Base-by-base conservation (phyloP, 2,113 vertebrate species). In the Marmota monax region DNA sequence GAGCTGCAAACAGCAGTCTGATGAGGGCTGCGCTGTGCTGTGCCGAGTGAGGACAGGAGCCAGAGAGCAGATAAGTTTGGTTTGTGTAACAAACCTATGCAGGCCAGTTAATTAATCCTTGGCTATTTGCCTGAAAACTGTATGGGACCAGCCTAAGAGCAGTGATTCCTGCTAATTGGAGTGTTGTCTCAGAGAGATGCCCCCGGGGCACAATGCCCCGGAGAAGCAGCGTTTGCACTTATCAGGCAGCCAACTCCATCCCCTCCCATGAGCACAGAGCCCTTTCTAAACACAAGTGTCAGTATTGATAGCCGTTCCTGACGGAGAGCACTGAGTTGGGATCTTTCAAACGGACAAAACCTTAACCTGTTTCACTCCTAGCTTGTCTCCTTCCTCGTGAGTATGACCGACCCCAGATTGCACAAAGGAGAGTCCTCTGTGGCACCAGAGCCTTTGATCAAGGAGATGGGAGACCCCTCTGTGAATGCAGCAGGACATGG, bases 361-460 rank as follows among this genome's bases (percentile, higher is more conserved):
- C 1, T 20, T 20, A 0, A 63, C 23, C 32, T 76, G 18, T 23
- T 45, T 67, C 29, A 2, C 67, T 69, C 73, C n/a, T 2, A 22
- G 14, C 25, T 51, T 53, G 56, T 63, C 84, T 82, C 58, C 45
- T 65, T 78, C 27, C 42, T 58, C 45, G 29, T 18, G 17, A 34
- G 23, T 5, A 0, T 2, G 14, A 17, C 51, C 12, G 53, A 29
- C 0, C 0, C 48, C 34, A 61, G 32, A 63, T 3, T 7, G 17
- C 65, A 29, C 42, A 45, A 56, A 92, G 4, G 42, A 72, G 5
- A 23, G 11, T 7, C 48, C 70, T 77, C 65, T 18, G 45, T 1
- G 17, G 22, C n/a, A 65, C 12, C 5, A 63, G 79, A 92, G 8
- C 2, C 16, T 88, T 80, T 2, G 17, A 74, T 45, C 7, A 45